Base-by-base conservation (phyloP, 2,888 invertebrate genomes). In the Napeogenes sylphis region DNA sequence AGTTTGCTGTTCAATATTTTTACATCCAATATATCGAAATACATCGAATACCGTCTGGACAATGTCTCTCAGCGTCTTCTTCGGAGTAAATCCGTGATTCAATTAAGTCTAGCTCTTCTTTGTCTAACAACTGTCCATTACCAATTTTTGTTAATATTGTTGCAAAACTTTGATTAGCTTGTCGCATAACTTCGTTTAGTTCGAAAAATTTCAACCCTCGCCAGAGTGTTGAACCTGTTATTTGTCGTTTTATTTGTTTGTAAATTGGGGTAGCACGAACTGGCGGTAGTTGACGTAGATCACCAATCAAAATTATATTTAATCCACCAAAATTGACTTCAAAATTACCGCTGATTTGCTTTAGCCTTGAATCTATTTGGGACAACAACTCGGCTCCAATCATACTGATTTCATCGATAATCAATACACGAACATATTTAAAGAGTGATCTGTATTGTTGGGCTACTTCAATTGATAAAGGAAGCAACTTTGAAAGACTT, bases 361-460 rank as follows among this genome's bases (percentile, higher is more conserved):
- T 75, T 61, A 82, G 56, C 55, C 80, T 61, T 8, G 33, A 33
- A 69, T 80, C 74, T 59, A 80, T 77, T 68, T 75, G 57, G 8
- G 4, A 5, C 47, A 81, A 64, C 12, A 79, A 38, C 70, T 77
- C 45, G 6, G 57, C 57, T 46, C 75, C 57, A 56, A 81, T 65
- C 76, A 81, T 82, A 63, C 79, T 81, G 3, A 80, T 68, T 75
- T 82, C 80, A 67, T 79, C 80, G 64, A 82, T 76, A 47, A 82
- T 76, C 6, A 82, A 3, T 4, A 79, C 73, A 73, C 66, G 74
- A 45, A 74, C 71, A 51, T 68, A 69, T 70, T 54, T 72, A 55
- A 80, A 80, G 3, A 76, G 56, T 3, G 57, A 30, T 68, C 68
- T 59, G 51, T 73, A 71, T 47, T 42, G 51, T 8, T 70, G 63